Evolutionary conservation across 1,140 invertebrate genomes (phyloP).

Genomic region (Achatina immaculata): DNA sequence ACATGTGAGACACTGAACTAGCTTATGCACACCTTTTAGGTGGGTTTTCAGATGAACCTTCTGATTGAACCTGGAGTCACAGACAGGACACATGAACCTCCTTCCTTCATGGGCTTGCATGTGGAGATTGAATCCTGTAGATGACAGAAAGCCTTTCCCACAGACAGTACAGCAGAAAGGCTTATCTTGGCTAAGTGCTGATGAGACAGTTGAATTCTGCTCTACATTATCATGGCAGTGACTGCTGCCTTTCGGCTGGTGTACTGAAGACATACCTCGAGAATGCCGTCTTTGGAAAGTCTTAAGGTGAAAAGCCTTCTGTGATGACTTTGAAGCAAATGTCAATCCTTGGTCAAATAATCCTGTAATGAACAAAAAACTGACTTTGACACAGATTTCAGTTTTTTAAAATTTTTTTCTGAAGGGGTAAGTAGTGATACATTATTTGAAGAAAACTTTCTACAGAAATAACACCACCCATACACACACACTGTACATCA

Average conservation of each 20-base stretch:
- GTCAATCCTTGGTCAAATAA: not conserved
- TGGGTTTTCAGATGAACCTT: constrained; percentile 9
- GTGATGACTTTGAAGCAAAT: not conserved
- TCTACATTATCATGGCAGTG: not conserved
- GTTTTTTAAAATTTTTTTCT: too few species aligned
- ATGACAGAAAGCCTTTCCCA: constrained; percentile 13
- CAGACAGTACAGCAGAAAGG: constrained; percentile 17
- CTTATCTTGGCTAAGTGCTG: not conserved
- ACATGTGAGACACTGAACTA: constrained; percentile 14
- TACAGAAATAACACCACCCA: too few species aligned
- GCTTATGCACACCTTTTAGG: constrained; percentile 9
- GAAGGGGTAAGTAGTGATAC: too few species aligned
- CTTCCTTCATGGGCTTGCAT: constrained; percentile 11
- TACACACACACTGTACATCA: too few species aligned
- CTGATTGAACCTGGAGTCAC: constrained; percentile 11
- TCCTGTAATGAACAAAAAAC: constrained; percentile 2
- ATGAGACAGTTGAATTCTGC: not conserved
- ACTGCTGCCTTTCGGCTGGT: not conserved
- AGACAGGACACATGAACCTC: constrained; percentile 15
- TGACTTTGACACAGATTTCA: not conserved
- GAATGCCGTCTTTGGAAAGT: not conserved
- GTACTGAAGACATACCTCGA: not conserved
- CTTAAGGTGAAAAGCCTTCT: not conserved
- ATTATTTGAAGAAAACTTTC: too few species aligned
- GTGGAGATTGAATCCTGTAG: constrained; percentile 9